A percentile compares a stretch with the other conserved stretches of the same genome.
These are phyloP conservation scores for Polydesmus complanatus DNA, from an alignment of 2,888 invertebrate species.

Conservation along the genomic window DNA sequence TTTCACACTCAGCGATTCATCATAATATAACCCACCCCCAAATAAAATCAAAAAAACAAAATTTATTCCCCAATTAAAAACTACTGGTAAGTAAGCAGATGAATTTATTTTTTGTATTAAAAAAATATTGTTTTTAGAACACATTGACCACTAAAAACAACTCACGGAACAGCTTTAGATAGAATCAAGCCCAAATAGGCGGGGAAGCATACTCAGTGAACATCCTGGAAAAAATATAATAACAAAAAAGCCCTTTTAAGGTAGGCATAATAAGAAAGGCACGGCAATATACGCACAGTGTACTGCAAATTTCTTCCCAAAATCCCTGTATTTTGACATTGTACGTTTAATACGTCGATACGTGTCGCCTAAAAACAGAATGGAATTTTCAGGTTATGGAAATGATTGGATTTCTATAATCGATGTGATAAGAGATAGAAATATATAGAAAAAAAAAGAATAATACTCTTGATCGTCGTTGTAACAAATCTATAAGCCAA, in stretches of 20 bases:
- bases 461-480: no score
- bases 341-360: not conserved
- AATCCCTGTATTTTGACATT: not conserved
- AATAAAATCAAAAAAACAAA: not conserved
- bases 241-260: conserved; percentile 15
- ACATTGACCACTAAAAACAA: conserved; percentile 17
- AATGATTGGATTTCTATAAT: no score
- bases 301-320: not conserved
- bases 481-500: no score
- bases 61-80: not conserved
- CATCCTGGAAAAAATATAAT: conserved; percentile 18
- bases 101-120: not conserved
- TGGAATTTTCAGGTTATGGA: not conserved
- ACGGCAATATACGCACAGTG: conserved; percentile 9
- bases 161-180: conserved; percentile 18
- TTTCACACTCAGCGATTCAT: not conserved
- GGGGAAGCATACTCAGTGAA: conserved; percentile 12
- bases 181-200: conserved; percentile 16
- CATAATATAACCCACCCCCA: not conserved
- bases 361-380: conserved; percentile 4
- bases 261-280: conserved; percentile 9
- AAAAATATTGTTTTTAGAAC: conserved; percentile 10
- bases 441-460: no score
- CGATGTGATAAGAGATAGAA: no score
- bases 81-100: not conserved